These are phyloP conservation scores for Zapus hudsonius DNA, from an alignment of 2,113 vertebrate species.

Conservation along the genomic window DNA sequence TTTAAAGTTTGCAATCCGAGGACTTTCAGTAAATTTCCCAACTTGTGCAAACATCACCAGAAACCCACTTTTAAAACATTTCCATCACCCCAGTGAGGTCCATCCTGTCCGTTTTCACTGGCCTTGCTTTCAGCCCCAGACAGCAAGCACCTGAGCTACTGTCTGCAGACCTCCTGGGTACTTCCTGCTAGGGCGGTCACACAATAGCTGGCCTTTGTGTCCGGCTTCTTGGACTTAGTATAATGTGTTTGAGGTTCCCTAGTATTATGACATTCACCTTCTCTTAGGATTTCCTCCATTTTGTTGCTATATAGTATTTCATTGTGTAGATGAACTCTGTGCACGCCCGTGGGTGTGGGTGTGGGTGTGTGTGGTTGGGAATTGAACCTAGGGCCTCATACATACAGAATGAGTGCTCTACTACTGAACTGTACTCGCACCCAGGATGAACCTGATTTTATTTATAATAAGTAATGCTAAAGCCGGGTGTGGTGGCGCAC, in stretches of 20 bases:
- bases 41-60: background rate
- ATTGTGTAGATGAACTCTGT: background rate
- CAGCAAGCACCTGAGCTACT: background rate
- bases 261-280: fast-evolving
- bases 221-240: background rate
- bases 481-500: too few species aligned
- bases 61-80: background rate
- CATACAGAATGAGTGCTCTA: too few species aligned
- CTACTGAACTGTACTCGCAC: too few species aligned
- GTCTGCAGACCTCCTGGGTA: background rate
- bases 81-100: background rate
- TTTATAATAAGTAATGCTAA: background rate
- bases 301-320: background rate
- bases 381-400: too few species aligned
- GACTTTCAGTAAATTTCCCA: constrained; percentile 17
- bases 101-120: background rate
- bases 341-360: too few species aligned
- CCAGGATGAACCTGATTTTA: too few species aligned
- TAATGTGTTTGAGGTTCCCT: background rate
- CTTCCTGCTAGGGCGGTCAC: background rate
- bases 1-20: background rate
- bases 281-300: fast-evolving
- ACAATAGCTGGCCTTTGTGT: background rate
- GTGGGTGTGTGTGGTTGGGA: too few species aligned
- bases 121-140: background rate